Conservation (phyloP, 2,113 vertebrate species). For the Corynorhinus townsendii region DNA sequence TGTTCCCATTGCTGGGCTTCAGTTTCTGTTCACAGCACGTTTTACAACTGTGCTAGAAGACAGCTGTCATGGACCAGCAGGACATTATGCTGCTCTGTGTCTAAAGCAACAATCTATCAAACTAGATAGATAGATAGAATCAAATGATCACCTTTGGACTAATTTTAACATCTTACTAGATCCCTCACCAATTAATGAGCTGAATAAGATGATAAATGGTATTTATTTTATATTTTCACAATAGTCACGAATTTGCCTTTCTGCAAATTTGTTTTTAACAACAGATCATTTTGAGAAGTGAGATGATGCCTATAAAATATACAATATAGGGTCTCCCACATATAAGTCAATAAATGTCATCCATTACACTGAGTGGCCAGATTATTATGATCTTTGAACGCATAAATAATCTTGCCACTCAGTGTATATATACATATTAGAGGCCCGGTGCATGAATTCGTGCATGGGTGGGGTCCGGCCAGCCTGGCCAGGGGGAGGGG, state of each 20-base stretch:
- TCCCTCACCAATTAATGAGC: neutral
- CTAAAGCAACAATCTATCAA: neutral
- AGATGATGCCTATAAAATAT: neutral
- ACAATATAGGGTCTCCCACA: neutral
- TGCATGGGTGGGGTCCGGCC: no score
- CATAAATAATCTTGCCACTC: no score
- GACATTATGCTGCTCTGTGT: neutral
- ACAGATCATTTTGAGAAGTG: neutral
- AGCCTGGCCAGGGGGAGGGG: no score
- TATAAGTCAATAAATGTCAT: neutral
- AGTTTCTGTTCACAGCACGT: neutral
- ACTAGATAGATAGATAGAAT: neutral
- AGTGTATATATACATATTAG: no score
- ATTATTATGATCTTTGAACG: no score
- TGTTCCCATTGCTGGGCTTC: neutral
- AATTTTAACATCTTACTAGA: neutral
- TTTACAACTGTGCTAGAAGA: neutral
- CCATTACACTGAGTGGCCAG: neutral
- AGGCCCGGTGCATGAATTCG: no score
- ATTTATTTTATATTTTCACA: neutral
- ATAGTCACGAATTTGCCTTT: neutral
- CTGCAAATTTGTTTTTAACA: neutral
- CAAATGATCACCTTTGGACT: neutral
- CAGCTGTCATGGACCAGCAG: neutral
- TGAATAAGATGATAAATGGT: neutral